Evolutionary conservation across 2,113 vertebrate species (phyloP).

Genomic region (Leptocoma aspasia): DNA sequence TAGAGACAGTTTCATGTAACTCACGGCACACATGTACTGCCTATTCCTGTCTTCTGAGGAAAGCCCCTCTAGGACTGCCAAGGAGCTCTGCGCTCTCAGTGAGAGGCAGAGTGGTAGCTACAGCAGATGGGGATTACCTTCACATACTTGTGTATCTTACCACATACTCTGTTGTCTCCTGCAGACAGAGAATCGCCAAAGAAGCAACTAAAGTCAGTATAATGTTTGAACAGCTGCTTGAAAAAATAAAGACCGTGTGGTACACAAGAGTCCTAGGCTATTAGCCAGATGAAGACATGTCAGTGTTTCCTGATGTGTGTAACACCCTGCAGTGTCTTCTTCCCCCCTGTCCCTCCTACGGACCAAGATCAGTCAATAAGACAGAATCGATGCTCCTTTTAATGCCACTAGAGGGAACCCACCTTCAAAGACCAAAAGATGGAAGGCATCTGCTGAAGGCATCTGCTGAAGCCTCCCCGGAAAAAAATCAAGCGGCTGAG

Average conservation of each 20-base stretch:
- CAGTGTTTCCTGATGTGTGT: neutral
- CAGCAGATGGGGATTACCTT: neutral
- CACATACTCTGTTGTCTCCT: neutral
- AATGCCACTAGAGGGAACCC: constrained; percentile 8
- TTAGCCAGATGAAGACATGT: neutral
- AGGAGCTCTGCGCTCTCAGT: neutral
- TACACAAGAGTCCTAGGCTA: neutral
- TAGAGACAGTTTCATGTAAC: neutral
- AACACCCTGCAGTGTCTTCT: neutral
- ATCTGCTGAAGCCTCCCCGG: neutral
- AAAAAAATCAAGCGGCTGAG: neutral
- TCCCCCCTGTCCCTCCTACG: neutral
- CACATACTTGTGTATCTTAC: neutral
- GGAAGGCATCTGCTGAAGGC: neutral
- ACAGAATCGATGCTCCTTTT: constrained; percentile 22
- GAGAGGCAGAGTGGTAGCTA: neutral
- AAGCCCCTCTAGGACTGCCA: neutral
- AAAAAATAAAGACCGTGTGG: constrained; percentile 43
- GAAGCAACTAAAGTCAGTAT: constrained; percentile 35
- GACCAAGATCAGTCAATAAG: constrained; percentile 16
- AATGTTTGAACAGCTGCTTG: constrained; percentile 19
- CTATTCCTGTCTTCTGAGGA: neutral
- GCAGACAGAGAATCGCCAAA: constrained; percentile 37
- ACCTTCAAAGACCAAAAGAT: constrained; percentile 7
- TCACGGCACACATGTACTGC: neutral